A percentile compares a stretch with the other conserved stretches of the same genome.
phyloP scores from a whole-genome alignment of 2,113 vertebrate species.

The Aramus guarauna region DNA sequence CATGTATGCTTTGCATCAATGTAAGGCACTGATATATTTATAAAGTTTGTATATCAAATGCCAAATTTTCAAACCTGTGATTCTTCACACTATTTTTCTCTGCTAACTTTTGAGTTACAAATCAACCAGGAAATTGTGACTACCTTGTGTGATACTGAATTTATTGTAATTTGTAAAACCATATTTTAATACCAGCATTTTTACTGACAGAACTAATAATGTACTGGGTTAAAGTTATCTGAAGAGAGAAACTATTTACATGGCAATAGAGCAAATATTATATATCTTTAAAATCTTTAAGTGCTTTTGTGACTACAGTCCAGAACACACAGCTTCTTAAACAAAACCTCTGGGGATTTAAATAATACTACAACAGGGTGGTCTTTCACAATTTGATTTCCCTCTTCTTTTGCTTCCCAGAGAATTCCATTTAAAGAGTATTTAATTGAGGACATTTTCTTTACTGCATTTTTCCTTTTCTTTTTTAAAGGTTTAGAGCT shows the following conservation, averaged over 20 bases:
- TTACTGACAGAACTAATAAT: not conserved
- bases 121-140: not conserved
- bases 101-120: not conserved
- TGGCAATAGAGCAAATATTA: not conserved
- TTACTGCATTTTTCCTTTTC: conserved; percentile 6
- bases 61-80: not conserved
- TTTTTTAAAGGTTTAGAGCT: conserved; percentile 32
- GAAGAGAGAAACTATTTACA: not conserved
- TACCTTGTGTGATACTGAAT: not conserved
- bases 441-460: conserved; percentile 49
- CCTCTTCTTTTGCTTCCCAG: not conserved
- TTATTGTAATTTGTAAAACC: not conserved
- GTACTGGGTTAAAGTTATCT: not conserved
- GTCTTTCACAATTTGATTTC: conserved; percentile 13
- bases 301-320: not conserved
- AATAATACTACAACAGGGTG: conserved; percentile 13
- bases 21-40: not conserved
- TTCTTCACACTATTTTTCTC: not conserved
- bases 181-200: not conserved
- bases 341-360: not conserved
- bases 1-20: not conserved
- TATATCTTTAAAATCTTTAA: not conserved
- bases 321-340: not conserved
- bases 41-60: not conserved
- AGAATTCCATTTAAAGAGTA: conserved; percentile 30